These are phyloP conservation scores for Apteryx owenii DNA, from an alignment of 2,113 vertebrate genomes.

Conservation along the genomic window DNA sequence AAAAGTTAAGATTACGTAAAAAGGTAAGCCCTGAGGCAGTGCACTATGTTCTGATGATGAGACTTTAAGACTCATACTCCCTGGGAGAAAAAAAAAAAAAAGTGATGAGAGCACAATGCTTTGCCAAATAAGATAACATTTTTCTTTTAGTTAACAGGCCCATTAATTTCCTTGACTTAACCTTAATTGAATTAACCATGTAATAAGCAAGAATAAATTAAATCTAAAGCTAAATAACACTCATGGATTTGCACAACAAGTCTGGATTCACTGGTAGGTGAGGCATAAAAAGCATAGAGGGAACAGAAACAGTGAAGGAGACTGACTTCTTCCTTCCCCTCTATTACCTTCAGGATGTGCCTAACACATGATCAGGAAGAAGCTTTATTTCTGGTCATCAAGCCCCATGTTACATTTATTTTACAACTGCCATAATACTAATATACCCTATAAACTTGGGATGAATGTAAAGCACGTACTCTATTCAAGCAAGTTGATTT, in stretches of 20 bases:
- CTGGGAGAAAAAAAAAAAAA: neutral
- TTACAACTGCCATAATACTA: neutral
- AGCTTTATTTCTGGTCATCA: neutral
- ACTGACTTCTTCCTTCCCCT: neutral
- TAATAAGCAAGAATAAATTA: conserved; percentile 33
- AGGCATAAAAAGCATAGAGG: neutral
- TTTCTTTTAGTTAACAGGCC: neutral
- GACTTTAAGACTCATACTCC: neutral
- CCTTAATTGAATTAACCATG: neutral
- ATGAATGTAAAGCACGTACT: neutral
- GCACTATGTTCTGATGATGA: neutral
- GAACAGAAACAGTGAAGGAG: neutral
- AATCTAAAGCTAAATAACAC: neutral
- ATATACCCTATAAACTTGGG: neutral
- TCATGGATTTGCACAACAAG: neutral
- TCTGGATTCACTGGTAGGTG: neutral
- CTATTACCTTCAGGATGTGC: neutral
- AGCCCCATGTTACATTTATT: neutral
- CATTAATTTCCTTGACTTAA: conserved; percentile 34
- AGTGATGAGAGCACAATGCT: neutral
- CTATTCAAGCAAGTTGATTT: neutral
- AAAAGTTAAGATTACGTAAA: neutral
- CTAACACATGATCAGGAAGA: neutral
- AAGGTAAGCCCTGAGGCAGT: neutral
- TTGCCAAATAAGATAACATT: neutral